Evolutionary conservation across 1,140 invertebrate species (phyloP).

Genomic region (Caerostris darwini): DNA sequence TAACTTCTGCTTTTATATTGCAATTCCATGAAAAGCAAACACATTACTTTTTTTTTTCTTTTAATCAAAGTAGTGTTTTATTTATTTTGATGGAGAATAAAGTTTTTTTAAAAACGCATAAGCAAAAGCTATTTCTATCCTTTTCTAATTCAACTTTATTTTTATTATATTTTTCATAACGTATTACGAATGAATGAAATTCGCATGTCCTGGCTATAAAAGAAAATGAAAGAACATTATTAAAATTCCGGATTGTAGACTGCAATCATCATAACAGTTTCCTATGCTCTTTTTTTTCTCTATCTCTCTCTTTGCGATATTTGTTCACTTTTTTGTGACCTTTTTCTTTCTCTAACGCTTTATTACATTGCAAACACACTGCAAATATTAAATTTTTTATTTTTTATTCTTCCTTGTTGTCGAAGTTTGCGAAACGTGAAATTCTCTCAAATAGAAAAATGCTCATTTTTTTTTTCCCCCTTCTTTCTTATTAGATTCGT

Average conservation of each 20-base stretch:
- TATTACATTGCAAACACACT: neutral
- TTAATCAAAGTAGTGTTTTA: neutral
- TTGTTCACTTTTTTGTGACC: neutral
- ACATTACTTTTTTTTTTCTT: neutral
- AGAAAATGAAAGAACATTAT: neutral
- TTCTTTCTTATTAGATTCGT: neutral
- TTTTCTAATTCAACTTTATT: neutral
- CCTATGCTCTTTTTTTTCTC: neutral
- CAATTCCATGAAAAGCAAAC: neutral
- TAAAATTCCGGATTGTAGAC: neutral
- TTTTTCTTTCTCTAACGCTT: neutral
- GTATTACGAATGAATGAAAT: neutral
- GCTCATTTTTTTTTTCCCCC: neutral
- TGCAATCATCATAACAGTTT: slow-evolving; percentile 11
- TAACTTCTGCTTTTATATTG: neutral
- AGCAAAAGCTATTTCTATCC: neutral
- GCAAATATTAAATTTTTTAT: neutral
- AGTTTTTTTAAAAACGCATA: too few species aligned
- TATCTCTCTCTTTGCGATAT: neutral
- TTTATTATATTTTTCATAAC: neutral
- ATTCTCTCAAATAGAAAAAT: neutral
- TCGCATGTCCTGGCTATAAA: neutral
- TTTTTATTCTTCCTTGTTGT: neutral
- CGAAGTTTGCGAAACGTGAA: neutral
- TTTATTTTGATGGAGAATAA: neutral